Percentiles rank a stretch among this genome's conserved stretches.
Evolutionary conservation across 2,888 invertebrate genomes (phyloP).

Genomic region (Barypeithes pellucidus): DNA sequence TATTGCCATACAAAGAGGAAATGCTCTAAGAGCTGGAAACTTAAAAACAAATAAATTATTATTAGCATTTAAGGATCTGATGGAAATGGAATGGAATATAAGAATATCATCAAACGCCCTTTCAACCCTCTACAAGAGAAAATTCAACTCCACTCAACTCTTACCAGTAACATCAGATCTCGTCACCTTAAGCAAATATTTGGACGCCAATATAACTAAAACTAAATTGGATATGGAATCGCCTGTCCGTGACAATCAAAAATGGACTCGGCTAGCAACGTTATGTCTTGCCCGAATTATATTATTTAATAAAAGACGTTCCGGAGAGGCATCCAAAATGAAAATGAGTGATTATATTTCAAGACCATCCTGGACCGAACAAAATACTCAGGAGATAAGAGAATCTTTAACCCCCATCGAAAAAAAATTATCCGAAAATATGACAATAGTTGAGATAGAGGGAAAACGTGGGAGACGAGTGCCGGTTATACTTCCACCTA

Average conservation of each 20-base stretch:
- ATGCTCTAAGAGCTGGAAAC: slow-evolving; percentile 37
- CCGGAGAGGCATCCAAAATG: slow-evolving; percentile 55
- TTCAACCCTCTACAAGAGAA: slow-evolving; percentile 47
- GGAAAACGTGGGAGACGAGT: slow-evolving; percentile 51
- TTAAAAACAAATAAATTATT: slow-evolving; percentile 41
- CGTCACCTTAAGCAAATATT: slow-evolving; percentile 48
- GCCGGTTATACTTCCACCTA: slow-evolving; percentile 50
- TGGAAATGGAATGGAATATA: slow-evolving; percentile 54
- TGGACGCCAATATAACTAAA: slow-evolving; percentile 42
- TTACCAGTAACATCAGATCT: slow-evolving; percentile 55
- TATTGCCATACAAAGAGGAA: slow-evolving; percentile 48
- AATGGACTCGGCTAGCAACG: slow-evolving; percentile 40
- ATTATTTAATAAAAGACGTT: slow-evolving; percentile 55
- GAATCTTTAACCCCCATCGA: slow-evolving; percentile 47
- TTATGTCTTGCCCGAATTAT: slow-evolving; percentile 47
- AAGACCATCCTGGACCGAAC: slow-evolving; percentile 48
- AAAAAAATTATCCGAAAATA: slow-evolving; percentile 46
- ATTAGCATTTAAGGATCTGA: slow-evolving; percentile 37
- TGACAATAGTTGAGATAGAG: slow-evolving; percentile 48
- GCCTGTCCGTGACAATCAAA: not conserved
- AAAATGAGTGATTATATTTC: slow-evolving; percentile 47
- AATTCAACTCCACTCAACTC: slow-evolving; percentile 47
- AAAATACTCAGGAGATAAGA: slow-evolving; percentile 52
- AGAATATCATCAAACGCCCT: slow-evolving; percentile 55
- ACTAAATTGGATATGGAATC: slow-evolving; percentile 11